Base-by-base conservation (phyloP, 2,113 vertebrate genomes). In the Asarcornis scutulata region DNA sequence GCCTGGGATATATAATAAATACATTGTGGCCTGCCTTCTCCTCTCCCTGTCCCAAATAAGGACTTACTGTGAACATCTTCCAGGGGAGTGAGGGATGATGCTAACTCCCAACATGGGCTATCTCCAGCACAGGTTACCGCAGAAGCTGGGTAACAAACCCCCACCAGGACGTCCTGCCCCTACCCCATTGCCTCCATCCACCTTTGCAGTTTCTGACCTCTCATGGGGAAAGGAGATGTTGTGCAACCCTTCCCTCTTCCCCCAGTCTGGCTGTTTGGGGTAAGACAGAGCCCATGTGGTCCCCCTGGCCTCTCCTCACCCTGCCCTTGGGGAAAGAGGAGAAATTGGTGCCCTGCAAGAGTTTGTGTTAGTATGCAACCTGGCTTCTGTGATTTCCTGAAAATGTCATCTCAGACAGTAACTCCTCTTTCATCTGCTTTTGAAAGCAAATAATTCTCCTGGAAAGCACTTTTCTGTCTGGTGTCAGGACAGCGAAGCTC, bases 261-360 rank as follows among this genome's bases (percentile, higher is more conserved):
- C 67, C 9, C 3, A n/a, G 40, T 27, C 68, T 36, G 29, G 9
- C 34, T 3, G 9, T 23, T 52, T 42, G 42, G 40, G 25, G 42
- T 58, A 68, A 86, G 58, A 23, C 1, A 4, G 31, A 79, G 31
- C 13, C 52, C 46, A 58, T 58, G 46, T 88, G 72, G 34, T 72
- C 76, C 72, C 14, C 36, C 31, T 4, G 4, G 9, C 6, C 11
- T 29, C 50, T 4, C 1, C 0, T 50, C 3, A 1, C 69, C 17
- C 22, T 53, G 67, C 11, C 40, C 40, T 40, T 40, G 25, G 34
- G 6, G 50, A 74, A 84, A 68, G 58, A 1, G 2, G 32, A 50
- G 58, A 62, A 72, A 84, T 14, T 15, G 8, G 18, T 76, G 44
- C 27, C 16, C 40, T 87, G 64, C 59, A 81, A 55, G 50, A 44